Evolutionary conservation across 2,888 invertebrate genomes (phyloP).

Genomic region (Drosophila fungiperda): DNA sequence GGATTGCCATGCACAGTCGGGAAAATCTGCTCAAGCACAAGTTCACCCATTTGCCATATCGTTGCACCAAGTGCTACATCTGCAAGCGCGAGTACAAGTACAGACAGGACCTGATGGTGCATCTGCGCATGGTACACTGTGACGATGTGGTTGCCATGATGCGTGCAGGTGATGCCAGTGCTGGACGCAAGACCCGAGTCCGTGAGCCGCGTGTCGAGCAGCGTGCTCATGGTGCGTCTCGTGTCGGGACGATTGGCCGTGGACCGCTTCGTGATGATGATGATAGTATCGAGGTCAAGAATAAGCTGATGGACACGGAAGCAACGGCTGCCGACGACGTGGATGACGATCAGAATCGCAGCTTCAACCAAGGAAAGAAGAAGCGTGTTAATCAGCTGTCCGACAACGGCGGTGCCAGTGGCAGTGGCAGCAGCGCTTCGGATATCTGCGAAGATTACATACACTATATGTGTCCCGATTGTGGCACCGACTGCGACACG

Average conservation of each 20-base stretch:
- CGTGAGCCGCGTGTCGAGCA: constrained; percentile 64
- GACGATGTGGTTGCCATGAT: constrained; percentile 75
- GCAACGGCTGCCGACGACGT: constrained; percentile 31
- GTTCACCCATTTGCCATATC: constrained; percentile 81
- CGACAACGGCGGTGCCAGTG: constrained; percentile 7
- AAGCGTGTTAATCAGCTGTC: constrained; percentile 1
- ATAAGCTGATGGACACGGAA: constrained; percentile 65
- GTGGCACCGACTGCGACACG: constrained; percentile 77
- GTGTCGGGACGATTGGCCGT: background rate
- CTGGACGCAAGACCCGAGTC: constrained; percentile 68
- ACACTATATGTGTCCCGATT: constrained; percentile 80
- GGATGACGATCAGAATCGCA: constrained; percentile 57
- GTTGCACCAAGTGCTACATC: constrained; percentile 80
- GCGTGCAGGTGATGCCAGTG: constrained; percentile 53
- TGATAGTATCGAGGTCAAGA: constrained; percentile 66
- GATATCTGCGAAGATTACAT: constrained; percentile 79
- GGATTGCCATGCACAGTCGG: constrained; percentile 82
- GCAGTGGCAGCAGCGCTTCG: constrained; percentile 19
- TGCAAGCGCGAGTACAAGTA: constrained; percentile 82
- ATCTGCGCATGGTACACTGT: constrained; percentile 78
- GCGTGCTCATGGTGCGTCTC: background rate
- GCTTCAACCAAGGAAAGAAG: constrained; percentile 30
- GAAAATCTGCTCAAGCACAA: constrained; percentile 82
- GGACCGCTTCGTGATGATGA: constrained; percentile 27
- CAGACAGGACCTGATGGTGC: constrained; percentile 82